Conservation (phyloP, 2,888 invertebrate genomes). For the Pristionchus fissidentatus region DNA sequence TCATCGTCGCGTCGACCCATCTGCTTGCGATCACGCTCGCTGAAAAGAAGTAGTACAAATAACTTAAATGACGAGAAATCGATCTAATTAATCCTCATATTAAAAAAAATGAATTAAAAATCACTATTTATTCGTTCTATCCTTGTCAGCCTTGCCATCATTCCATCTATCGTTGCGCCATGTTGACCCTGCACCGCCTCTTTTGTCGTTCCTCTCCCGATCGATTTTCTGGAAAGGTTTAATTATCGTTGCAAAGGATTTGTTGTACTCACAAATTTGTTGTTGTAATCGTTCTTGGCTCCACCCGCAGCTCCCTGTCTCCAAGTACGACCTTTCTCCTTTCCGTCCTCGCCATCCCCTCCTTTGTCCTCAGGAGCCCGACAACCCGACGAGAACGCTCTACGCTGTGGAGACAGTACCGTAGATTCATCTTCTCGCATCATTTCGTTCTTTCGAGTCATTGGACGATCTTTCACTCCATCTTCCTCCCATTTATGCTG, state of each 20-base stretch:
- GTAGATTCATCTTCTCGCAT: constrained; percentile 53
- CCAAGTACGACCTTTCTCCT: constrained; percentile 46
- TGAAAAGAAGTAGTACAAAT: neutral
- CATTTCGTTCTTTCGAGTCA: constrained; percentile 52
- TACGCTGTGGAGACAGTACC: constrained; percentile 70
- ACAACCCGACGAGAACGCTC: constrained; percentile 71
- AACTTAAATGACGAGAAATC: neutral
- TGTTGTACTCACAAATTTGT: constrained; percentile 18
- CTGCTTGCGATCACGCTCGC: constrained; percentile 35
- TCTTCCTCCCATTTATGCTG: constrained; percentile 69
- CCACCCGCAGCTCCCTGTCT: constrained; percentile 31
- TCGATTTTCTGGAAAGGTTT: constrained; percentile 29
- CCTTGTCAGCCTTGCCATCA: constrained; percentile 34
- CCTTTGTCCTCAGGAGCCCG: constrained; percentile 62
- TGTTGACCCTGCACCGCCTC: neutral
- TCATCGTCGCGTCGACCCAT: constrained; percentile 47
- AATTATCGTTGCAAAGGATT: too few relatives aligned
- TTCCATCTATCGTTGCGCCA: constrained; percentile 48
- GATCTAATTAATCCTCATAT: neutral
- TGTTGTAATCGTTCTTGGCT: constrained; percentile 39
- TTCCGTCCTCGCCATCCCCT: constrained; percentile 4
- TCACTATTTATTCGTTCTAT: constrained; percentile 8
- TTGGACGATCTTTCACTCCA: constrained; percentile 66
- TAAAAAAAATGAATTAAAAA: neutral
- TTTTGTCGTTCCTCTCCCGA: constrained; percentile 27